These are phyloP conservation scores for Palaemon carinicauda DNA, from an alignment of 1,140 invertebrate genomes.

Conservation along the genomic window DNA sequence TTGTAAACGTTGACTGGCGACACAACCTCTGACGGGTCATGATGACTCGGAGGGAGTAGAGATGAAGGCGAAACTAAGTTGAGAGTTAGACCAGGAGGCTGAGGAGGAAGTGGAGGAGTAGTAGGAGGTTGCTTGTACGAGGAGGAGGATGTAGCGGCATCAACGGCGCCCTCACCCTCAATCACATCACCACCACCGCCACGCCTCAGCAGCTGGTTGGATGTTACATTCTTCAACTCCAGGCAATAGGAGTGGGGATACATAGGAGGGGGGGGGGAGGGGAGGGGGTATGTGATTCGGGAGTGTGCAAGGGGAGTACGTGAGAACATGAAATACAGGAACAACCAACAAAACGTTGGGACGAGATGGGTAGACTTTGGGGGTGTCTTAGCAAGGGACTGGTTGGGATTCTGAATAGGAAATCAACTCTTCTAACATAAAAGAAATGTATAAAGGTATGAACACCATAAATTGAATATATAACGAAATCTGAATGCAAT, in stretches of 20 bases:
- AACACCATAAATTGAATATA: too few relatives aligned
- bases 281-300: not conserved
- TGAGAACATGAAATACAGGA: too few relatives aligned
- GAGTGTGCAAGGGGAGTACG: not conserved
- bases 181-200: slow-evolving; percentile 1
- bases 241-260: slow-evolving; percentile 11
- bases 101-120: too few relatives aligned
- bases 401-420: too few relatives aligned
- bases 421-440: too few relatives aligned
- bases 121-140: too few relatives aligned
- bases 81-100: slow-evolving; percentile 40
- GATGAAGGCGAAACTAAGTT: slow-evolving; percentile 36
- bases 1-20: slow-evolving; percentile 53
- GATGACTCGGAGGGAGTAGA: slow-evolving; percentile 17
- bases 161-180: not conserved
- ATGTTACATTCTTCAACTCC: slow-evolving; percentile 37
- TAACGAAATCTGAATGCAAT: too few relatives aligned
- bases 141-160: not conserved
- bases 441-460: too few relatives aligned
- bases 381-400: not conserved
- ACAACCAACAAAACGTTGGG: not conserved
- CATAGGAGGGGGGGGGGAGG: not conserved
- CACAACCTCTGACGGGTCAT: slow-evolving; percentile 37
- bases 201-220: slow-evolving; percentile 38
- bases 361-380: not conserved